A percentile compares a stretch with the other conserved stretches of the same genome.
Evolutionary conservation across 2,797 vertebrate species (phyloP).

Genomic region (Limosa lapponica): DNA sequence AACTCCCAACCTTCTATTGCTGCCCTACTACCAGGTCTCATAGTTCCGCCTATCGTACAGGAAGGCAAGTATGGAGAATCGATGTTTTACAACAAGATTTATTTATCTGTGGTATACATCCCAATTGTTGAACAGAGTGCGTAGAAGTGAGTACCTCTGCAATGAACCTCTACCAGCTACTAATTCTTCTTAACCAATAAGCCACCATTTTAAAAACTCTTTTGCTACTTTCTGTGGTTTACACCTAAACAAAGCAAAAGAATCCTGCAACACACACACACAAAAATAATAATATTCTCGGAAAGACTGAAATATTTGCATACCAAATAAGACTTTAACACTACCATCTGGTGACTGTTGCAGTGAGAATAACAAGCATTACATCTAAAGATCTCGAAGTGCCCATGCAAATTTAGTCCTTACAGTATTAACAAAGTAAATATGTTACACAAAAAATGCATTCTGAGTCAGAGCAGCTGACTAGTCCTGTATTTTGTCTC

Average conservation of each 20-base stretch:
- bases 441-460: background rate
- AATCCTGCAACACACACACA: background rate
- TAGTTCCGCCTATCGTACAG: background rate
- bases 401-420: background rate
- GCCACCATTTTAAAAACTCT: background rate
- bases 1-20: rapidly evolving
- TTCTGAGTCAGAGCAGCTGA: background rate
- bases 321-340: background rate
- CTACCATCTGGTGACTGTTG: background rate
- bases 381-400: background rate
- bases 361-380: background rate
- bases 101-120: background rate
- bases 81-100: background rate
- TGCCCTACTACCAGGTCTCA: background rate
- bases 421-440: background rate
- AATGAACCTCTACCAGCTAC: background rate
- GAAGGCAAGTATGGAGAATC: background rate
- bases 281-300: background rate
- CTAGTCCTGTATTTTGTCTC: background rate
- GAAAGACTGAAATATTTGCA: background rate
- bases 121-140: background rate
- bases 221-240: background rate
- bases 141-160: background rate
- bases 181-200: background rate
- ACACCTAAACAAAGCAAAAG: background rate